Base-by-base conservation (phyloP, 2,888 invertebrate genomes). In the Tineola bisselliella region DNA sequence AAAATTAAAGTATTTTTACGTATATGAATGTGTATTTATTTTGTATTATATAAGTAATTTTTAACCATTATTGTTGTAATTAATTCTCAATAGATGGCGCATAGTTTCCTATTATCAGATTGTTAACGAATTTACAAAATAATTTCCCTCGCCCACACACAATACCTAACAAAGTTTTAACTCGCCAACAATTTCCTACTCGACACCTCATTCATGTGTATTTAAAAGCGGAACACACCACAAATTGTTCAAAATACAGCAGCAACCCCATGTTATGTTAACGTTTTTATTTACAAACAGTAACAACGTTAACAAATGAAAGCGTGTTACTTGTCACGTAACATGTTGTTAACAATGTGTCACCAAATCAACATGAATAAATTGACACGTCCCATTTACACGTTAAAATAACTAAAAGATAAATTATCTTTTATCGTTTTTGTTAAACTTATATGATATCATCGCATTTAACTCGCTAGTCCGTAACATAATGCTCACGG, bases 271-370 rank as follows among this genome's bases (percentile, higher is more conserved):
- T 48, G 54, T 54, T 54, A 25, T 54, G 54, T 54, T 54, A 17
- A 54, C 19, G n/a, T 54, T 54, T 48, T 56, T 66, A 65, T 64
- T 65, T 65, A 67, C 69, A 66, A 70, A 66, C 67, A 61, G 65
- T 70, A 69, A 69, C 69, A 69, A 69, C 66, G 62, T 61, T 59
- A 56, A 64, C 67, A 68, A 71, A 70, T 68, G 70, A 69, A 70
- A 68, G 66, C 66, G 66, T 69, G 67, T 69, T 66, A 65, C 62
- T 66, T 62, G 65, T 63, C 62, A 60, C 31, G 18, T 43, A 19
- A 25, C 19, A 18, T 60, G 61, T 58, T 63, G 64, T 62, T 69
- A 69, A 66, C 66, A 64, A 66, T 62, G 64, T 61, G 63, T 48
- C 61, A 31, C 59, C 63, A 64, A 67, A 69, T 65, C 48, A 17